phyloP scores from a whole-genome alignment of 1,140 invertebrate species.

The Aphelenchoides besseyi region DNA sequence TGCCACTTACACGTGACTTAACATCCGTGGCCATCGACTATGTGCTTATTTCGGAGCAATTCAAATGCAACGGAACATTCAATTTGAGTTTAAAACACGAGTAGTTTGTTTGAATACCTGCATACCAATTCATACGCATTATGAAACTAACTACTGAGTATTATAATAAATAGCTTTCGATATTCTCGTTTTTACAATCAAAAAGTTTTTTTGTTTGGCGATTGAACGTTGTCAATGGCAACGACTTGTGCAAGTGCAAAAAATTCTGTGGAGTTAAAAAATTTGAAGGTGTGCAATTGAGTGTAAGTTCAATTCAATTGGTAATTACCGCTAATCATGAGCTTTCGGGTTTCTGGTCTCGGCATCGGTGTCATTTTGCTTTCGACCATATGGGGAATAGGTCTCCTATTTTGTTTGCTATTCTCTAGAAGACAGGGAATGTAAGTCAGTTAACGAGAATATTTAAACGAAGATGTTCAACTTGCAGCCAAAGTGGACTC shows the following conservation, averaged over 20 bases:
- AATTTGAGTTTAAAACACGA: neutral
- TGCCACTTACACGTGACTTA: constrained; percentile 9
- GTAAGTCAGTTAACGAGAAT: neutral
- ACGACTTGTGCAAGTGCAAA: no score
- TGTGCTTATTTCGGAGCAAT: neutral
- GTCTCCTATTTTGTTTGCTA: constrained; percentile 29
- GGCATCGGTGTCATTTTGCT: constrained; percentile 33
- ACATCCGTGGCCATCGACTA: neutral
- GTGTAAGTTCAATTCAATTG: neutral
- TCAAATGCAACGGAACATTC: neutral
- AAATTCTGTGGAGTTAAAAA: no score
- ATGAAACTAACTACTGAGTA: no score
- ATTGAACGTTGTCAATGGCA: no score
- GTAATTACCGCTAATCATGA: constrained; percentile 8
- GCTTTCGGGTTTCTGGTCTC: constrained; percentile 29
- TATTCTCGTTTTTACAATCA: no score
- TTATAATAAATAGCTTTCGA: no score
- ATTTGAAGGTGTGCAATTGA: no score
- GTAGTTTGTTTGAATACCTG: no score
- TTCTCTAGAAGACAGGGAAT: constrained; percentile 27
- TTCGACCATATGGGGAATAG: constrained; percentile 26
- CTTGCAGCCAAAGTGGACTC: constrained; percentile 27
- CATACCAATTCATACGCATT: no score
- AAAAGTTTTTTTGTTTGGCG: no score
- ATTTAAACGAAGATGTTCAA: neutral